Evolutionary conservation across 2,113 vertebrate genomes (phyloP).

Genomic region (Numida meleagris): DNA sequence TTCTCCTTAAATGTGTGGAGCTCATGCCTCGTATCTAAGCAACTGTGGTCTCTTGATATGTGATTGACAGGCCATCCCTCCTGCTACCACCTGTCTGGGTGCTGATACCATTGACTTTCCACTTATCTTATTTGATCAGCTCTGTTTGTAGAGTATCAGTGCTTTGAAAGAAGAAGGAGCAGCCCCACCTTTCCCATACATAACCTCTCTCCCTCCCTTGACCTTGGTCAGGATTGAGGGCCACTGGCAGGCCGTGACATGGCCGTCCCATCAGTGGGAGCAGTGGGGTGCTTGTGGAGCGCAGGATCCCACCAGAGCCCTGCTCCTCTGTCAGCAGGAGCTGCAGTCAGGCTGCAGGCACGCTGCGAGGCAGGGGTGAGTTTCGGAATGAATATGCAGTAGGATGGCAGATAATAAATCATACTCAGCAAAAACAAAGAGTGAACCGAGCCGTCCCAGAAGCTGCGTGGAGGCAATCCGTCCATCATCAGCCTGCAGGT

Average conservation of each 20-base stretch:
- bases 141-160: not conserved
- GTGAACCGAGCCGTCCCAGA: constrained; percentile 14
- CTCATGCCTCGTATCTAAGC: not conserved
- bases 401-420: constrained; percentile 59
- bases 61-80: not conserved
- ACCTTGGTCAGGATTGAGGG: not conserved
- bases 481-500: not conserved
- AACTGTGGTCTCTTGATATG: not conserved
- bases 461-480: constrained; percentile 17
- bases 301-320: not conserved
- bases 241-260: not conserved
- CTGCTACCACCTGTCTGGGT: not conserved
- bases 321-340: not conserved
- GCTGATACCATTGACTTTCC: not conserved
- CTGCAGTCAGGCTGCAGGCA: constrained; percentile 13
- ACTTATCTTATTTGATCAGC: not conserved
- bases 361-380: not conserved
- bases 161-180: not conserved
- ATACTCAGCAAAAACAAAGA: constrained; percentile 19
- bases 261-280: not conserved
- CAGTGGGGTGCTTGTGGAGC: not conserved
- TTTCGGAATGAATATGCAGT: constrained; percentile 24
- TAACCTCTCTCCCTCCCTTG: not conserved
- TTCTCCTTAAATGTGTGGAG: not conserved
- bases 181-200: not conserved